phyloP scores from a whole-genome alignment of 2,113 vertebrate species.

The Cyrtonyx montezumae region DNA sequence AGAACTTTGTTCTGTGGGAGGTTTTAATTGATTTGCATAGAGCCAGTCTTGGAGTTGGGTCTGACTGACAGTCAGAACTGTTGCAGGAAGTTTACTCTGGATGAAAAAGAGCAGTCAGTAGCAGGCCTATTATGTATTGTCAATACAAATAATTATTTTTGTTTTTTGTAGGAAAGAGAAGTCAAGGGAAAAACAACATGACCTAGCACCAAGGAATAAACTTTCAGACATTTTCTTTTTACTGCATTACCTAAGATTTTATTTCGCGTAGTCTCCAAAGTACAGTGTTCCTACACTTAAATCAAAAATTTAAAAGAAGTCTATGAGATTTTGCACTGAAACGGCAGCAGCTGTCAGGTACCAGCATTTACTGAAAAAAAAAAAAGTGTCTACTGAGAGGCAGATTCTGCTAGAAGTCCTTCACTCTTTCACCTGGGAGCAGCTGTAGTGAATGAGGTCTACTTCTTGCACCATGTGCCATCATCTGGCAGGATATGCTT shows the following conservation, averaged over 20 bases:
- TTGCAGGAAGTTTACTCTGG: background rate
- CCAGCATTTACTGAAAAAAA: background rate
- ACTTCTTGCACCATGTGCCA: background rate
- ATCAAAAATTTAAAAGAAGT: background rate
- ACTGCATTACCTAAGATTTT: background rate
- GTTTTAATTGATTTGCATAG: background rate
- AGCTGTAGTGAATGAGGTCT: background rate
- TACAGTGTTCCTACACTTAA: background rate
- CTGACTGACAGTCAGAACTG: background rate
- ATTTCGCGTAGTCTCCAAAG: background rate
- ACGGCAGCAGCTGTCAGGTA: background rate
- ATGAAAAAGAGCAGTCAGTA: background rate
- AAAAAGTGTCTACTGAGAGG: background rate
- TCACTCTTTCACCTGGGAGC: background rate
- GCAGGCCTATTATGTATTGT: background rate
- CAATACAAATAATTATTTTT: background rate
- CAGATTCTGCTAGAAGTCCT: background rate
- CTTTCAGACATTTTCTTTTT: background rate
- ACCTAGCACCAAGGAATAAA: background rate
- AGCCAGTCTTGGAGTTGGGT: background rate
- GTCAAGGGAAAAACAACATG: background rate
- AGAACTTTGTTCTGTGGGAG: background rate
- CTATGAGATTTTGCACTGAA: background rate
- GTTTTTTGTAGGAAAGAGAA: background rate
- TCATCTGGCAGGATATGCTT: background rate